These are phyloP conservation scores for Eurytoma adleriae DNA, from an alignment of 2,888 invertebrate species.

Conservation along the genomic window DNA sequence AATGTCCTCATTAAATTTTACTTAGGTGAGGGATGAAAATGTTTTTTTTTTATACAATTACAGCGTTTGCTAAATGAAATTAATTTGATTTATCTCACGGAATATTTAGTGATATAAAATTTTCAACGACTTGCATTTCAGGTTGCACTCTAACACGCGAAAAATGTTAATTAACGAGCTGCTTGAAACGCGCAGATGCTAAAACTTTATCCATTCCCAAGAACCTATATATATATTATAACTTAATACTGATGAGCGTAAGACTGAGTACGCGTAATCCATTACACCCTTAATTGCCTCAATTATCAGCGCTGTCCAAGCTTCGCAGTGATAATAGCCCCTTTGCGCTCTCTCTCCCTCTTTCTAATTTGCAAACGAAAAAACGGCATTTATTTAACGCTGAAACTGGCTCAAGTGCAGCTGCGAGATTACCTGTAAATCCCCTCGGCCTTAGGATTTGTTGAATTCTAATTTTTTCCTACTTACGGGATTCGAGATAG, in stretches of 20 bases:
- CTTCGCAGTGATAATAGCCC: neutral
- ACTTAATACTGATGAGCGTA: conserved; percentile 33
- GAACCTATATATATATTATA: conserved; percentile 1
- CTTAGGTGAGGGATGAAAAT: too few relatives aligned
- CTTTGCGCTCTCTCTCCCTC: neutral
- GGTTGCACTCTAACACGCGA: neutral
- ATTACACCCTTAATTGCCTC: conserved; percentile 43
- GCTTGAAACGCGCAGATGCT: conserved; percentile 7
- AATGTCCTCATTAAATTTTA: too few relatives aligned
- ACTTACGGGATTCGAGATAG: neutral
- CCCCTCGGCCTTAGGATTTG: conserved; percentile 31
- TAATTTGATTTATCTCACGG: too few relatives aligned
- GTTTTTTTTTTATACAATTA: too few relatives aligned
- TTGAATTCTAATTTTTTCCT: conserved; percentile 50
- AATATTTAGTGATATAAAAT: too few relatives aligned
- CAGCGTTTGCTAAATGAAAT: too few relatives aligned
- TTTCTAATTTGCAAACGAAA: neutral
- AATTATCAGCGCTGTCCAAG: conserved; percentile 32
- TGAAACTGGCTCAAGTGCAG: conserved; percentile 23
- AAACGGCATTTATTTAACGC: conserved; percentile 22
- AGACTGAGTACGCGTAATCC: conserved; percentile 33
- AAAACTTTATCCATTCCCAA: conserved; percentile 28
- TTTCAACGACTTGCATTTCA: too few relatives aligned
- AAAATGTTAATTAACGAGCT: neutral
- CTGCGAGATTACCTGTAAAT: conserved; percentile 35